phyloP scores from a whole-genome alignment of 2,888 invertebrate species.

The Drosophila engyochracea region DNA sequence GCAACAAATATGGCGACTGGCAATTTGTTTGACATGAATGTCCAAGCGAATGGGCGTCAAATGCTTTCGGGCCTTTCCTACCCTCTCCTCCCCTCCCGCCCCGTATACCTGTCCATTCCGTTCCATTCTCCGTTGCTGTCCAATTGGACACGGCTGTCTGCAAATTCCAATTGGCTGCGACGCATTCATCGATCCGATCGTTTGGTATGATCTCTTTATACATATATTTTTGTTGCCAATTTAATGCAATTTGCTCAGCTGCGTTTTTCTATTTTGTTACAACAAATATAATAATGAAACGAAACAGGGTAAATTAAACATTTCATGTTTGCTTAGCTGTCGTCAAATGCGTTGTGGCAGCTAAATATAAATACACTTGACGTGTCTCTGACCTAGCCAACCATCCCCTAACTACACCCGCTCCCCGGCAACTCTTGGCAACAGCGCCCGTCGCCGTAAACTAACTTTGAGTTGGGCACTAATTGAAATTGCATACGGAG shows the following conservation, averaged over 20 bases:
- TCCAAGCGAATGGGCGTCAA: slow-evolving; percentile 67
- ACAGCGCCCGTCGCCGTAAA: slow-evolving; percentile 43
- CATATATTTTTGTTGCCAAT: slow-evolving; percentile 33
- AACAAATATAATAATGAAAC: slow-evolving; percentile 21
- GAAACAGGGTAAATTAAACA: slow-evolving; percentile 31
- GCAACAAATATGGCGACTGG: slow-evolving; percentile 63
- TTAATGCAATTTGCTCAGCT: slow-evolving; percentile 57
- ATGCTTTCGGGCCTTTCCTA: slow-evolving; percentile 25
- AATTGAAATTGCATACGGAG: slow-evolving; percentile 63
- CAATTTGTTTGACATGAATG: slow-evolving; percentile 67
- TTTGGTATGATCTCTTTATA: slow-evolving; percentile 39
- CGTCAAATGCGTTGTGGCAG: slow-evolving; percentile 56
- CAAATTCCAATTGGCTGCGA: slow-evolving; percentile 59
- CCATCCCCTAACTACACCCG: not conserved
- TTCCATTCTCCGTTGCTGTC: slow-evolving; percentile 15
- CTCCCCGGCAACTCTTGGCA: slow-evolving; percentile 7
- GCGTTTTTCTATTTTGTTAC: slow-evolving; percentile 23
- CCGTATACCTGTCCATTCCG: not conserved
- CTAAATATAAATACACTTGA: slow-evolving; percentile 59
- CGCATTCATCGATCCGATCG: slow-evolving; percentile 52
- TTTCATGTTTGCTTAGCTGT: slow-evolving; percentile 47
- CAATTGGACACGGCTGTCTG: slow-evolving; percentile 55
- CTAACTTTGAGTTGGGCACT: slow-evolving; percentile 63
- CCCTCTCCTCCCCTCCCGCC: too few species aligned
- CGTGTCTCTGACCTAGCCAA: slow-evolving; percentile 29